These are phyloP conservation scores for Neuroterus valhalla DNA, from an alignment of 1,140 invertebrate genomes.

Conservation along the genomic window DNA sequence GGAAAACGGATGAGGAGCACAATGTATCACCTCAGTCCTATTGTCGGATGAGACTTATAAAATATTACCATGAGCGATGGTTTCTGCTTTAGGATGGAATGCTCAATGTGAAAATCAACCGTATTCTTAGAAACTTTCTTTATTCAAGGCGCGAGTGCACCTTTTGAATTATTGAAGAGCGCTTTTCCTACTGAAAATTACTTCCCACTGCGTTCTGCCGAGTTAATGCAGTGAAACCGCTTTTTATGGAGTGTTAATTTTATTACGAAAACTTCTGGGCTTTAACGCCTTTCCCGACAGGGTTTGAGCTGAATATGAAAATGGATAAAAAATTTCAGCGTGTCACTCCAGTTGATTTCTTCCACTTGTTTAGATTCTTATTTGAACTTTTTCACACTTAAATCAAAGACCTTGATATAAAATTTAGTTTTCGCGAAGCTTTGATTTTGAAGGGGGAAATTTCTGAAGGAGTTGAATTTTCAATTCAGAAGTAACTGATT, in stretches of 20 bases:
- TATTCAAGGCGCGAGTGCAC: conserved; percentile 38
- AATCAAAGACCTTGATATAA: not conserved
- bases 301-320: not conserved
- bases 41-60: conserved; percentile 44
- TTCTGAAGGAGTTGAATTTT: too few species aligned
- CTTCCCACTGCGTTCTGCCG: not conserved
- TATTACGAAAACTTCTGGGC: conserved; percentile 23
- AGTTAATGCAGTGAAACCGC: conserved; percentile 16
- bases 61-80: conserved; percentile 53
- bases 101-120: conserved; percentile 37
- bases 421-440: too few species aligned
- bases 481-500: too few species aligned
- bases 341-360: not conserved
- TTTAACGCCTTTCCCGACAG: conserved; percentile 3
- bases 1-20: conserved; percentile 20
- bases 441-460: too few species aligned
- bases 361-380: not conserved
- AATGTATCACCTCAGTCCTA: conserved; percentile 41
- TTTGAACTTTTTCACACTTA: not conserved
- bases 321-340: conserved; percentile 1
- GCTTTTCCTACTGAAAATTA: conserved; percentile 44
- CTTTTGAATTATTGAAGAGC: conserved; percentile 48
- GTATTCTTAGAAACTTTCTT: conserved; percentile 44
- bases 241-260: conserved; percentile 20
- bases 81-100: conserved; percentile 37